These are phyloP conservation scores for Hippopotamyrus pictus DNA, from an alignment of 2,797 vertebrate genomes.

Conservation along the genomic window DNA sequence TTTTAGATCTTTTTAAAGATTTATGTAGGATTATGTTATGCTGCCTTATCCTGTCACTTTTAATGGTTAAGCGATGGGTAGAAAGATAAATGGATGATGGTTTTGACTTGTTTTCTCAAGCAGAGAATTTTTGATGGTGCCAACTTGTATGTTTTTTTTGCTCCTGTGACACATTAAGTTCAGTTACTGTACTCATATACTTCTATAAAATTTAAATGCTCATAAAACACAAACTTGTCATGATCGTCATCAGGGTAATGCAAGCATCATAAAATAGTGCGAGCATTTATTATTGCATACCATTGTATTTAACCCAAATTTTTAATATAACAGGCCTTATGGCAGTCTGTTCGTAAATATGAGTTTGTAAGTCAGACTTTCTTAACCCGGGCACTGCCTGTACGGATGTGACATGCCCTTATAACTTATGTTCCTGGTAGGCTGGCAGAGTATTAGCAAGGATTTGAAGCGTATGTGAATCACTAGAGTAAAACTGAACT, in stretches of 20 bases:
- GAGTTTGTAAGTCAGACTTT: background rate
- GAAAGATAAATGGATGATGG: background rate
- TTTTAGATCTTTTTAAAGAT: constrained; percentile 21
- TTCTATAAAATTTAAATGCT: background rate
- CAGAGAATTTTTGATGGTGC: background rate
- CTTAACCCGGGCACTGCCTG: background rate
- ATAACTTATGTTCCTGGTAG: background rate
- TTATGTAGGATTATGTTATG: background rate
- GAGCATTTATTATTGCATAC: background rate
- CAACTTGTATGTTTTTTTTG: background rate
- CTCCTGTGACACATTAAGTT: background rate
- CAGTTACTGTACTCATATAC: background rate
- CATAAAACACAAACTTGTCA: background rate
- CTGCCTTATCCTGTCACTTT: background rate
- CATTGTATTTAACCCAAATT: background rate
- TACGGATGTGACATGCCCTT: background rate
- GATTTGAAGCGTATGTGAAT: background rate
- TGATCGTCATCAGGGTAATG: background rate
- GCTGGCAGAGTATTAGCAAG: background rate
- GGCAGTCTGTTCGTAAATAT: background rate
- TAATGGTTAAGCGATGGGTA: background rate
- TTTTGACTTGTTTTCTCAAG: background rate
- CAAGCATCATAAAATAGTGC: background rate
- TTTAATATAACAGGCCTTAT: background rate
- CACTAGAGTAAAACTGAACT: background rate